A percentile compares a stretch with the other conserved stretches of the same genome.
Evolutionary conservation across 2,113 vertebrate genomes (phyloP).

Genomic region (Bungarus multicinctus): DNA sequence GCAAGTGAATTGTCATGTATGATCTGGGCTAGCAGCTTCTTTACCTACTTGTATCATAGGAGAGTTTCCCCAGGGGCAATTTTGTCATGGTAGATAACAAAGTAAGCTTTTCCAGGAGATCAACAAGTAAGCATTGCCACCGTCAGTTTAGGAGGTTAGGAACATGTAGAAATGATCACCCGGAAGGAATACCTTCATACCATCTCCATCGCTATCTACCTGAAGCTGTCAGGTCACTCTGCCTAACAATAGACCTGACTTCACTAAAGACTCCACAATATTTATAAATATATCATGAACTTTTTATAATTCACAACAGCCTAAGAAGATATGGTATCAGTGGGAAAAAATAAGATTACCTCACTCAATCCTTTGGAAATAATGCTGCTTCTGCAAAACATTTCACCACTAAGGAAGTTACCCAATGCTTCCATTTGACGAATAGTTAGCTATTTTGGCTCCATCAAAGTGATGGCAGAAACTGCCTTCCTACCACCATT

Average conservation of each 20-base stretch:
- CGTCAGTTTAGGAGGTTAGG: not conserved
- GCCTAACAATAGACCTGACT: not conserved
- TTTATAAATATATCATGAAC: not conserved
- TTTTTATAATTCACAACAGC: not conserved
- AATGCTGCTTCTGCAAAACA: not conserved
- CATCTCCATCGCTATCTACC: not conserved
- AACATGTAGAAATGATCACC: not conserved
- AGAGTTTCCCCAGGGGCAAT: not conserved
- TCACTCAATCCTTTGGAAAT: not conserved
- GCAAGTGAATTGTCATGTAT: not conserved
- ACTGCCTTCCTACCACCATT: slow-evolving; percentile 15
- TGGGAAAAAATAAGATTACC: not conserved
- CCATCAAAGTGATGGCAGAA: slow-evolving; percentile 14
- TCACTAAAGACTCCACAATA: not conserved
- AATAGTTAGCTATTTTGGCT: not conserved
- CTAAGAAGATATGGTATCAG: not conserved
- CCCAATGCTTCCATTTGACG: not conserved
- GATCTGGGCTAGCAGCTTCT: not conserved
- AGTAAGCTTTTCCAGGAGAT: not conserved
- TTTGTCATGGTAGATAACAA: not conserved
- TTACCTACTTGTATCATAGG: not conserved
- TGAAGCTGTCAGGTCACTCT: too few species aligned
- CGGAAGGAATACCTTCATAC: not conserved
- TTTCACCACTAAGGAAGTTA: not conserved
- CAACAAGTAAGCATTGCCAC: not conserved